Conservation (phyloP, 2,113 vertebrate genomes). For the Stictonetta naevosa region DNA sequence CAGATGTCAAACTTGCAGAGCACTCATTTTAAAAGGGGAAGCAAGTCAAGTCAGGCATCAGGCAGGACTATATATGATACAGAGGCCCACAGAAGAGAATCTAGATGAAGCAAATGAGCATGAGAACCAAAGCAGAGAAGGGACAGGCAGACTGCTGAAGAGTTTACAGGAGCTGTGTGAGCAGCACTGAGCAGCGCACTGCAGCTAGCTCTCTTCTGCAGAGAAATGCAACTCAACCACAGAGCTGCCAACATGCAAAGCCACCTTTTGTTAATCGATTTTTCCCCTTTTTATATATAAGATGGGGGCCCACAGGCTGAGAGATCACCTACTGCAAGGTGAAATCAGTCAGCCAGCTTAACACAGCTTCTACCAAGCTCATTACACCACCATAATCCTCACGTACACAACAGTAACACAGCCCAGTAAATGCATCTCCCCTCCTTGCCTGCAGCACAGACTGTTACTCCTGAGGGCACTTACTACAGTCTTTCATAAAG, state of each 20-base stretch:
- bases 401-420: background rate
- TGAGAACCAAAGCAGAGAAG: background rate
- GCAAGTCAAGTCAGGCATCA: background rate
- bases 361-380: background rate
- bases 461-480: background rate
- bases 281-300: background rate
- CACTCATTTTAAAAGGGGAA: background rate
- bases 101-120: background rate
- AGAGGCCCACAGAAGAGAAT: background rate
- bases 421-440: background rate
- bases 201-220: background rate
- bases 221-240: background rate
- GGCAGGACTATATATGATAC: background rate
- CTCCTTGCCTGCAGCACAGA: background rate
- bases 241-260: background rate
- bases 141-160: background rate
- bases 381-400: background rate
- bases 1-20: background rate
- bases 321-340: background rate
- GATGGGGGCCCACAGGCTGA: background rate
- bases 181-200: background rate
- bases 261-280: background rate
- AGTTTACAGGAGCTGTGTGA: fast-evolving
- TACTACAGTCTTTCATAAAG: background rate
- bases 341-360: background rate